These are phyloP conservation scores for Fissipunctia ypsillon DNA, from an alignment of 2,888 invertebrate species.

Conservation along the genomic window DNA sequence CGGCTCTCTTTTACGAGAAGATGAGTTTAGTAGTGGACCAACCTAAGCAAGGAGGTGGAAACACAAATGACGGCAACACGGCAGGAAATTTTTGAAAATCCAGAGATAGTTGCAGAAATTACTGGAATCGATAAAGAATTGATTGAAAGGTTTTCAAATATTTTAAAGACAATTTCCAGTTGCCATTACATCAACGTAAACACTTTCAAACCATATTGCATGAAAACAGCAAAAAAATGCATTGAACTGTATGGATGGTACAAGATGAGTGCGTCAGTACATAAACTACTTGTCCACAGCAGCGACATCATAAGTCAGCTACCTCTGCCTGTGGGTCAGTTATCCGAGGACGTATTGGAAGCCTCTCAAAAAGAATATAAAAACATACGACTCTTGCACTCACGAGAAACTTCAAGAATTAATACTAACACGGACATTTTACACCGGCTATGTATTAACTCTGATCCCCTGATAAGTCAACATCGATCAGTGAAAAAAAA, in stretches of 20 bases:
- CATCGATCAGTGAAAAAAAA: slow-evolving; percentile 30
- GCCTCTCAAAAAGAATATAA: slow-evolving; percentile 26
- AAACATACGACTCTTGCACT: slow-evolving; percentile 14
- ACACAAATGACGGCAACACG: slow-evolving; percentile 50
- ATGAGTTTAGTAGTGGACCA: slow-evolving; percentile 15
- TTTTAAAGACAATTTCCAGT: slow-evolving; percentile 38
- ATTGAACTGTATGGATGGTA: slow-evolving; percentile 21
- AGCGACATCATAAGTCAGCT: slow-evolving; percentile 19
- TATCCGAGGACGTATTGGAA: slow-evolving; percentile 28
- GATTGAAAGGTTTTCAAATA: slow-evolving; percentile 46
- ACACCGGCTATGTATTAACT: slow-evolving; percentile 26
- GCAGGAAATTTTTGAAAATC: slow-evolving; percentile 47
- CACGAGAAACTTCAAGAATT: slow-evolving; percentile 17
- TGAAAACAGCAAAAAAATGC: slow-evolving; percentile 16
- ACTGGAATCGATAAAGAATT: slow-evolving; percentile 43
- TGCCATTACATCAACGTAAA: slow-evolving; percentile 23
- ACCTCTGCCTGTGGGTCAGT: slow-evolving; percentile 22
- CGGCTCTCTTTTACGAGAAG: no score
- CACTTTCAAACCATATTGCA: slow-evolving; percentile 21
- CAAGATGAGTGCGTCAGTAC: slow-evolving; percentile 19
- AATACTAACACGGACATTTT: slow-evolving; percentile 25
- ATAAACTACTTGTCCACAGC: slow-evolving; percentile 21
- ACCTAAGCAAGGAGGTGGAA: slow-evolving; percentile 53
- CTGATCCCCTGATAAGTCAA: slow-evolving; percentile 30
- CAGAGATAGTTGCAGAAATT: slow-evolving; percentile 33